Evolutionary conservation across 1,140 invertebrate genomes (phyloP), one percentile per base, ranked within the genome.

Genomic region (Pseudobourletiella spinata): DNA sequence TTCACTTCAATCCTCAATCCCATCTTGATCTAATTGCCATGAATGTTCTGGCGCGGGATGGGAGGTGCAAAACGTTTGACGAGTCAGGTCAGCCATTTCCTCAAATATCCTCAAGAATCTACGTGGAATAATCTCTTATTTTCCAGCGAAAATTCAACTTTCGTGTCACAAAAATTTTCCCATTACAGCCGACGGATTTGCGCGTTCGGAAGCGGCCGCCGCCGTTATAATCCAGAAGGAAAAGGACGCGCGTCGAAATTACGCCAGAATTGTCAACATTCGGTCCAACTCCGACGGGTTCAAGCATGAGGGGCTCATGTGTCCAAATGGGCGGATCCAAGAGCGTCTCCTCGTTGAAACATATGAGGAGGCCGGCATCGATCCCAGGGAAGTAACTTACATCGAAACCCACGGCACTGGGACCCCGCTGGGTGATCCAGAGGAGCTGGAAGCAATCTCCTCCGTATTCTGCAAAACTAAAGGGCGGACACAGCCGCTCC

Each of bases 381-480:
- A 87, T 71, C 92, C 93, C 2, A 73, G 78, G 28, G 84, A 88
- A 43, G 86, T 98, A 0, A 77, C 75, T 0, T 98, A 95, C 74
- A 84, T 98, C 14, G 95, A 98, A 76, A 91, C 92, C 18, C 95
- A 98, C 75, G 94, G 95, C 22, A 98, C 95, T 6, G 95, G 80
- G 79, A 73, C 78, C 64, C 35, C 71, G 35, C 39, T 32, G 2
- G 58, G 63, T 6, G 50, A 65, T 43, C 54, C 44, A 63, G 89
- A 95, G 74, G 94, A 98, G 77, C 73, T 91, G 1, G 81, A 84
- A 69, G 87, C 90, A 0, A 83, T 97, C 16, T 84, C 89, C 20
- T 83, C 84, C 68, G 80, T 92, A 2, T 86, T 95, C 71, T 89
- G 87, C 63, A 81, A 79, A 3, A 81, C 81, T 6, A 77, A 86